These are phyloP conservation scores for Arvicanthis niloticus DNA, from an alignment of 2,113 vertebrate species.

Conservation along the genomic window DNA sequence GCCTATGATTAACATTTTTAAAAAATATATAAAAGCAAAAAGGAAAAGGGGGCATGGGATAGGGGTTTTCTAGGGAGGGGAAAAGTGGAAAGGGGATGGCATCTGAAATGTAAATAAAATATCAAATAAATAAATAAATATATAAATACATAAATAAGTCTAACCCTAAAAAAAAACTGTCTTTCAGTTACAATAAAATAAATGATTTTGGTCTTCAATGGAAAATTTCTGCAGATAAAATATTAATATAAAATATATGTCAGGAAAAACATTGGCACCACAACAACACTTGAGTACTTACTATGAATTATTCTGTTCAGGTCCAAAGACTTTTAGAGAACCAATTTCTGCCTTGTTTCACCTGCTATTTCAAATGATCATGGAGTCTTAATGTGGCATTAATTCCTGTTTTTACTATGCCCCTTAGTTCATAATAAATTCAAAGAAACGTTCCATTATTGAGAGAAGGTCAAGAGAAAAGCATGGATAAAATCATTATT, in stretches of 20 bases:
- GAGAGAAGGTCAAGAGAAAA: constrained; percentile 10
- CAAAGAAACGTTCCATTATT: constrained; percentile 32
- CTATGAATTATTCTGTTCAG: neutral
- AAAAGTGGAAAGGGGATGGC: too few species aligned
- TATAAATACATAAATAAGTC: too few species aligned
- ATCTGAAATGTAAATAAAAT: too few species aligned
- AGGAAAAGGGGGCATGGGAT: too few species aligned
- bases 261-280: neutral
- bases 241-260: neutral
- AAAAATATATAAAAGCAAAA: too few species aligned
- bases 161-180: too few species aligned
- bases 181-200: neutral
- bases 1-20: too few species aligned
- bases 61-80: too few species aligned
- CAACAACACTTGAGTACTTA: neutral
- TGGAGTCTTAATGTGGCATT: neutral
- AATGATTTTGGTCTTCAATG: neutral
- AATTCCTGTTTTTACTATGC: neutral
- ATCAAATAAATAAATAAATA: too few species aligned
- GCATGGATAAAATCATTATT: constrained; percentile 26
- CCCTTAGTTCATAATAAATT: constrained; percentile 32
- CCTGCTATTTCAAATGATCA: neutral
- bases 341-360: neutral
- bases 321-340: neutral
- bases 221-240: neutral